Base-by-base conservation (phyloP, 2,888 invertebrate genomes). In the Dynastes tityus region DNA sequence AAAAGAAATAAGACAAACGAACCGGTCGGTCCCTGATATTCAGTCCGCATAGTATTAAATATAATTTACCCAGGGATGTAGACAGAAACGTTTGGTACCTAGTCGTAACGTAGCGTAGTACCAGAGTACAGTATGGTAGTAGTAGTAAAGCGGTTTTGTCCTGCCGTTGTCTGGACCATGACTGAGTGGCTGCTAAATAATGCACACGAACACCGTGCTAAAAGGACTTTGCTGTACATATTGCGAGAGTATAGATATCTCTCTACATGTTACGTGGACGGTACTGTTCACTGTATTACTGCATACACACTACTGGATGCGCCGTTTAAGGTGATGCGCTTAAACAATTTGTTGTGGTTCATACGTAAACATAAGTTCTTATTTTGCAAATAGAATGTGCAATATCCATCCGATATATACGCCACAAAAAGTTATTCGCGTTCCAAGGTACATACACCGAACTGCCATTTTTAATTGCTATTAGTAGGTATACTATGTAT, bases 171-270 rank as follows among this genome's bases (percentile, higher is more conserved):
- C 82, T 81, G 82, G 82, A 83, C 83, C 83, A 81, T 84, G 84
- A 83, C 84, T 82, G 83, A 84, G 84, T 84, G 71, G 83, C 83
- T 84, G 80, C 83, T 84, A 83, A 84, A 84, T 84, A 83, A 84
- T 84, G 82, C 83, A 84, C 79, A 79, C 80, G 74, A 81, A 82
- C 81, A 81, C 81, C 8, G 71, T 79, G 82, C 80, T 81, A 81
- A 82, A 81, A 78, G 82, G 80, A 79, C 79, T 77, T 80, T 64
- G n/a, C n/a, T 55, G 55, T 55, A 55, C 55, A 55, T 53, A 53
- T 53, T 2, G 16, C 4, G 53, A 16, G 16, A 4, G 11, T 53
- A 53, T 13, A 55, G 11, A 55, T 51, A 13, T n/a, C 3, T 55
- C n/a, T 55, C n/a, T 55, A n/a, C 13, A 3, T 55, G n/a, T 82